Percentiles rank a stretch among this genome's conserved stretches.
Conservation (phyloP, 2,888 invertebrate genomes). For the Lapara coniferarum region DNA sequence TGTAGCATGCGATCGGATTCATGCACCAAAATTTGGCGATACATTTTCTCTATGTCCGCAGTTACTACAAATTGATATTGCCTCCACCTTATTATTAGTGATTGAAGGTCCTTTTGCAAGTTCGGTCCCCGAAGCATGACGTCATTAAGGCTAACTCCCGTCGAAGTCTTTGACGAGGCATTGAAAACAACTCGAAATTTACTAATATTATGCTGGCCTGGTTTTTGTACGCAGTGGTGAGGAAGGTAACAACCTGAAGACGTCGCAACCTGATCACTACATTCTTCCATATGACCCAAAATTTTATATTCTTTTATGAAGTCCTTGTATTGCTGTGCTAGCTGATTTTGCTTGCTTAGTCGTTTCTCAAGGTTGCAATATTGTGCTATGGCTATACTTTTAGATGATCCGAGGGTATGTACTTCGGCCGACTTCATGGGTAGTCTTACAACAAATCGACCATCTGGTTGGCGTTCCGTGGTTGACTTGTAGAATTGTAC, state of each 20-base stretch:
- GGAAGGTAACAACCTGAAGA: background rate
- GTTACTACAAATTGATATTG: too few relatives aligned
- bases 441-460: background rate
- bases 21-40: too few relatives aligned
- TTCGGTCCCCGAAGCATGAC: too few relatives aligned
- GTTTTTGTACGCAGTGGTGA: too few relatives aligned
- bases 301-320: background rate
- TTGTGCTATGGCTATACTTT: background rate
- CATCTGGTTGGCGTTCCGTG: background rate
- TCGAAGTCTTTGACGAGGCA: too few relatives aligned
- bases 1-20: too few relatives aligned
- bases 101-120: too few relatives aligned
- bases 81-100: too few relatives aligned
- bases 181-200: too few relatives aligned
- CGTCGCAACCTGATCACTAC: background rate
- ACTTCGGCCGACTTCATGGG: background rate
- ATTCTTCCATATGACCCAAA: background rate
- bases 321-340: background rate
- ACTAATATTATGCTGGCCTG: too few relatives aligned
- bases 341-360: background rate
- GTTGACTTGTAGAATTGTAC: background rate
- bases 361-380: background rate
- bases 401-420: background rate
- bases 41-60: too few relatives aligned
- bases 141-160: too few relatives aligned